These are phyloP conservation scores for Ophraella communa DNA, from an alignment of 2,888 invertebrate genomes.

Conservation along the genomic window DNA sequence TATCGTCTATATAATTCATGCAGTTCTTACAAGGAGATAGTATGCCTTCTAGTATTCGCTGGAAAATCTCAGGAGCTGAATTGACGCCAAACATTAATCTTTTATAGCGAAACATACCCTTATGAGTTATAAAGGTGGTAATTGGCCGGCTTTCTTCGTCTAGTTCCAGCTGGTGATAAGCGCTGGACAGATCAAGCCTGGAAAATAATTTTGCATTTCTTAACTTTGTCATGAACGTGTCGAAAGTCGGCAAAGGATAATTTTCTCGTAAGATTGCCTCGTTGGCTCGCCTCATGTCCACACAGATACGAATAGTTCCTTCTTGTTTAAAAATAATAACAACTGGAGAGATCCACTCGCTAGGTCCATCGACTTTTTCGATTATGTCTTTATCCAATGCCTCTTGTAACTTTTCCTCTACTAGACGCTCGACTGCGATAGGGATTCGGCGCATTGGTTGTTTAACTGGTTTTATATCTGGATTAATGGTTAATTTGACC, in stretches of 20 bases:
- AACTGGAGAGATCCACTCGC: conserved; percentile 50
- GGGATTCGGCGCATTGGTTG: conserved; percentile 21
- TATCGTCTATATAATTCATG: too few species aligned
- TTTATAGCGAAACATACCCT: conserved; percentile 48
- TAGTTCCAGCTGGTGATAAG: too few species aligned
- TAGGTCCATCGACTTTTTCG: conserved; percentile 40
- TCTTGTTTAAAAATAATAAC: conserved; percentile 44
- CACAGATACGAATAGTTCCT: conserved; percentile 48
- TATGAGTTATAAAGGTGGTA: conserved; percentile 40
- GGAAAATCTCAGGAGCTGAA: conserved; percentile 48
- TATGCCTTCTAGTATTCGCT: conserved; percentile 42
- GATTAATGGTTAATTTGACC: too few species aligned
- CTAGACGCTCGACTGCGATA: conserved; percentile 30
- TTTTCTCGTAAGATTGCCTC: conserved; percentile 46
- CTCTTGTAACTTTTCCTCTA: conserved; percentile 30
- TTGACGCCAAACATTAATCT: conserved; percentile 53
- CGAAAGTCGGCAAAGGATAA: conserved; percentile 44
- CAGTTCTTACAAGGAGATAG: too few species aligned
- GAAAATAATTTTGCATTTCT: too few species aligned
- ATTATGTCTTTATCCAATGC: conserved; percentile 46
- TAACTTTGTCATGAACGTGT: conserved; percentile 39
- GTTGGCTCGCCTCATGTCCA: conserved; percentile 53
- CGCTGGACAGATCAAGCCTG: too few species aligned
- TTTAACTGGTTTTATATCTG: too few species aligned
- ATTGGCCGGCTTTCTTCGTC: conserved; percentile 29